Evolutionary conservation across 1,140 invertebrate genomes (phyloP).

Genomic region (Ganaspis sp.): DNA sequence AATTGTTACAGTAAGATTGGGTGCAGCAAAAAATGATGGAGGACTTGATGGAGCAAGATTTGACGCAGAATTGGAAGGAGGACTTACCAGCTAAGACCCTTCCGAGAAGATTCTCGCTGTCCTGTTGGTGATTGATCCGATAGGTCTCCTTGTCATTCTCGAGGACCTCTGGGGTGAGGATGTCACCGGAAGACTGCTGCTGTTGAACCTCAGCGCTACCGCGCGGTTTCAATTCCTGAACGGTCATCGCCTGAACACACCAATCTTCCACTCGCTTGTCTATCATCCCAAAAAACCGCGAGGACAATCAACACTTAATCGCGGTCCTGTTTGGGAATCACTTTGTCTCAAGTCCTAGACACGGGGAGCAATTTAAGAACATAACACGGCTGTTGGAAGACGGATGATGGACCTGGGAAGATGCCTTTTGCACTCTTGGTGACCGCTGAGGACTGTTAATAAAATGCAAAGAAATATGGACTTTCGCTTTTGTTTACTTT

Average conservation of each 20-base stretch:
- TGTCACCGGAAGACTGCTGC: conserved; percentile 63
- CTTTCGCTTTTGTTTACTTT: conserved; percentile 40
- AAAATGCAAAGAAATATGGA: background rate
- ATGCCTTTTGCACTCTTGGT: no score
- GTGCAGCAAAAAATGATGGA: no score
- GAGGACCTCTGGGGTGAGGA: conserved; percentile 65
- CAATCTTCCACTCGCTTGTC: conserved; percentile 58
- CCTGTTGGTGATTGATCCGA: conserved; percentile 48
- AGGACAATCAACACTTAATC: background rate
- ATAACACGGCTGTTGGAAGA: background rate
- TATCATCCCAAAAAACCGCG: conserved; percentile 50
- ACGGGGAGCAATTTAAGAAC: background rate
- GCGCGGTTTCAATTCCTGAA: conserved; percentile 73
- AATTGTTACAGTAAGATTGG: no score
- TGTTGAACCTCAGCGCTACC: conserved; percentile 63
- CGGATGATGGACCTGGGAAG: no score
- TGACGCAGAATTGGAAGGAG: no score
- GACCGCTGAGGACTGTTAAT: no score
- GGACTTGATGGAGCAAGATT: no score
- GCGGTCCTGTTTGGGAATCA: background rate
- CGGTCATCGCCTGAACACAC: conserved; percentile 70
- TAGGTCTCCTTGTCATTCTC: conserved; percentile 68
- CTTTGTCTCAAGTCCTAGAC: conserved; percentile 12
- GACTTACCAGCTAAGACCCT: conserved; percentile 72
- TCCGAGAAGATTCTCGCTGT: conserved; percentile 75